Evolutionary conservation across 1,140 invertebrate genomes (phyloP).

Genomic region (Potamilus streckersoni): DNA sequence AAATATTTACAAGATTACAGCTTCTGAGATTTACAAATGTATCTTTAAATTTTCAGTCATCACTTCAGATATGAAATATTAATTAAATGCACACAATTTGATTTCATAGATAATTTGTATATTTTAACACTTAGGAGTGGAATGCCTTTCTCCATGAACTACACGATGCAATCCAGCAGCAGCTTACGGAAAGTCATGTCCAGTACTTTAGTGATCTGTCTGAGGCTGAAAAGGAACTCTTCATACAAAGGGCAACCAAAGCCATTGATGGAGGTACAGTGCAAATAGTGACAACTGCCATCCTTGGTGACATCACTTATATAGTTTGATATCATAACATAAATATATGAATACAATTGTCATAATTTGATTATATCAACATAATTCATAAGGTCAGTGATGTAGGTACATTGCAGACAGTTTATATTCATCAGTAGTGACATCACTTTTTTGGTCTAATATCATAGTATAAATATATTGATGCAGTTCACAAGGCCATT

Average conservation of each 20-base stretch:
- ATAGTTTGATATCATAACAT: no score
- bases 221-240: slow-evolving; percentile 61
- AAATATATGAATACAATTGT: no score
- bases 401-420: no score
- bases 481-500: slow-evolving; percentile 41
- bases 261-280: slow-evolving; percentile 59
- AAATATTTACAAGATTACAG: slow-evolving; percentile 2
- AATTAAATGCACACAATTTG: not conserved
- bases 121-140: slow-evolving; percentile 56
- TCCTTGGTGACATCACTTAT: no score
- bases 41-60: not conserved
- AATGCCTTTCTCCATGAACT: slow-evolving; percentile 59
- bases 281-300: not conserved
- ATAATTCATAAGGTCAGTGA: no score
- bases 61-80: not conserved
- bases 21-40: not conserved
- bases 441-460: no score
- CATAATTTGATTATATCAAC: no score
- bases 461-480: no score
- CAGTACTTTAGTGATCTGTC: slow-evolving; percentile 64
- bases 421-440: no score
- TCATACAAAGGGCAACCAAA: slow-evolving; percentile 62
- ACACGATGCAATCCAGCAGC: slow-evolving; percentile 65
- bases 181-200: slow-evolving; percentile 64
- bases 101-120: not conserved